Percentiles rank a stretch among this genome's conserved stretches.
phyloP scores from a whole-genome alignment of 2,113 vertebrate genomes.

The Xyliphius kryptos region DNA sequence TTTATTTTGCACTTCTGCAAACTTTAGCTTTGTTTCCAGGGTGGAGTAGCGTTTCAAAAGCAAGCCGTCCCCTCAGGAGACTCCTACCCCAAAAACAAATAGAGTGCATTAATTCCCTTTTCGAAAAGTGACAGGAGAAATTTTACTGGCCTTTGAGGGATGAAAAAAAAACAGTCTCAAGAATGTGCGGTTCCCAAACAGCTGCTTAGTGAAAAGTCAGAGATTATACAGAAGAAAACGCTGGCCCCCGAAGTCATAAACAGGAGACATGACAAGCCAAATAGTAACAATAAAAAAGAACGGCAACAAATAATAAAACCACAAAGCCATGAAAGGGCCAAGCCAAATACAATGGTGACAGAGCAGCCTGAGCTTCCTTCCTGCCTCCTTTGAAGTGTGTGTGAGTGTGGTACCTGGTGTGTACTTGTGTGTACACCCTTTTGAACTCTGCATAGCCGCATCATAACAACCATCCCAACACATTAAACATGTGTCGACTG shows the following conservation, averaged over 20 bases:
- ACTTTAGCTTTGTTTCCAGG: constrained; percentile 12
- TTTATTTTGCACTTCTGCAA: constrained; percentile 19
- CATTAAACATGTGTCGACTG: constrained; percentile 6
- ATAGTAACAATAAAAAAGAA: constrained; percentile 38
- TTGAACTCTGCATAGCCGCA: constrained; percentile 10
- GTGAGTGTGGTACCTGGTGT: constrained; percentile 9
- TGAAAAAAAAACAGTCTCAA: constrained; percentile 25
- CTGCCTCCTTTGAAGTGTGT: constrained; percentile 30
- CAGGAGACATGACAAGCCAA: constrained; percentile 26
- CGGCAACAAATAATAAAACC: constrained; percentile 44
- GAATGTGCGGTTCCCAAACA: constrained; percentile 18
- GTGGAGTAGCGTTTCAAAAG: constrained; percentile 20
- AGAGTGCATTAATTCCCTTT: constrained; percentile 23
- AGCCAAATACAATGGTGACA: constrained; percentile 10
- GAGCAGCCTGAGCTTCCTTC: constrained; percentile 31
- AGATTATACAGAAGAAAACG: constrained; percentile 24
- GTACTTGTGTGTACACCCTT: constrained; percentile 14
- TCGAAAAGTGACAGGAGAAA: constrained; percentile 8
- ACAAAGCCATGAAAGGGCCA: constrained; percentile 44
- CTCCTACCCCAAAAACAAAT: constrained; percentile 39
- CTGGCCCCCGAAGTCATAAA: constrained; percentile 20
- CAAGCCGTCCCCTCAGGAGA: constrained; percentile 20
- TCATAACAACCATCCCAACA: not conserved
- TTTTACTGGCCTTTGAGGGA: constrained; percentile 29
- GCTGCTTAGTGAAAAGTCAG: constrained; percentile 32